phyloP scores from a whole-genome alignment of 1,140 invertebrate species.

The Drosophila melanogaster region Release_6_plus_ISO1_MT NT_037436.4:5226001-5226500 shows the following conservation, averaged over 20 bases:
- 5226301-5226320: conserved; percentile 50
- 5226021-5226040: conserved; percentile 31
- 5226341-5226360: conserved; percentile 48
- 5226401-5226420: background rate
- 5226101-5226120: conserved; percentile 72
- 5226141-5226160: conserved; percentile 58
- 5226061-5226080: background rate
- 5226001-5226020: conserved; percentile 35
- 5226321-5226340: conserved; percentile 34
- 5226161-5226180: conserved; percentile 46
- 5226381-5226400: conserved; percentile 4
- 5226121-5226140: conserved; percentile 60
- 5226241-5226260: too few species aligned
- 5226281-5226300: conserved; percentile 38
- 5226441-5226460: conserved; percentile 57
- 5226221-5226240: conserved; percentile 19
- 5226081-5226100: conserved; percentile 41
- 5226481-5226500: conserved; percentile 35
- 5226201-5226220: conserved; percentile 50
- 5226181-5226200: conserved; percentile 7
- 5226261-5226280: background rate
- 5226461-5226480: conserved; percentile 35
- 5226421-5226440: conserved; percentile 51
- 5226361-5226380: conserved; percentile 27
- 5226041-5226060: conserved; percentile 3